Percentiles rank a stretch among this genome's conserved stretches.
phyloP scores from a whole-genome alignment of 2,113 vertebrate genomes.

The Labeo catla region DNA sequence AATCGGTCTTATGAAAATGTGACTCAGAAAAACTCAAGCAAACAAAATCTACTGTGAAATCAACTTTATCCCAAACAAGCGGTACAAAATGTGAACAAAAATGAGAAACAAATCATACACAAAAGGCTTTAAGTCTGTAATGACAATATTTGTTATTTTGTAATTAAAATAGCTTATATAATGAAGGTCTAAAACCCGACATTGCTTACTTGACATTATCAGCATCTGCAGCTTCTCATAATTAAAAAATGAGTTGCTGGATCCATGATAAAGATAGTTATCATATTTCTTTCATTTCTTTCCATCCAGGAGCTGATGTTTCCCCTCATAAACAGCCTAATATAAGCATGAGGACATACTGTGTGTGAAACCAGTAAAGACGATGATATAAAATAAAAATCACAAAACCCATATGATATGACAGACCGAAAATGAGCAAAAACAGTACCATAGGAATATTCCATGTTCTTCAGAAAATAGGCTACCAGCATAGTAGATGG shows the following conservation, averaged over 20 bases:
- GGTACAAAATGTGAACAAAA: conserved; percentile 54
- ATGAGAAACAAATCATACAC: conserved; percentile 26
- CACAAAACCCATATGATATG: conserved; percentile 26
- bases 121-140: not conserved
- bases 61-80: conserved; percentile 70
- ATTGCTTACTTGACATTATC: not conserved
- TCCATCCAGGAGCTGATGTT: conserved; percentile 22
- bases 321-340: conserved; percentile 44
- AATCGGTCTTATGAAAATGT: conserved; percentile 72
- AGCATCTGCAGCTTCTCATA: not conserved
- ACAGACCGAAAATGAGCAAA: not conserved
- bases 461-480: conserved; percentile 34
- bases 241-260: not conserved
- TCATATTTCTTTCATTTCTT: not conserved
- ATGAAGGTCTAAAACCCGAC: not conserved
- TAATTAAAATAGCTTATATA: conserved; percentile 39
- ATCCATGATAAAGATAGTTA: not conserved
- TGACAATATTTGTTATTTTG: not conserved
- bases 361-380: not conserved
- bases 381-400: conserved; percentile 1
- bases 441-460: conserved; percentile 10
- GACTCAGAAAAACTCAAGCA: conserved; percentile 54
- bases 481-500: conserved; percentile 19
- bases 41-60: conserved; percentile 59
- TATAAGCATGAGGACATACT: conserved; percentile 52